Evolutionary conservation across 2,113 vertebrate species (phyloP).

Genomic region (Petrocephalus zakoni): DNA sequence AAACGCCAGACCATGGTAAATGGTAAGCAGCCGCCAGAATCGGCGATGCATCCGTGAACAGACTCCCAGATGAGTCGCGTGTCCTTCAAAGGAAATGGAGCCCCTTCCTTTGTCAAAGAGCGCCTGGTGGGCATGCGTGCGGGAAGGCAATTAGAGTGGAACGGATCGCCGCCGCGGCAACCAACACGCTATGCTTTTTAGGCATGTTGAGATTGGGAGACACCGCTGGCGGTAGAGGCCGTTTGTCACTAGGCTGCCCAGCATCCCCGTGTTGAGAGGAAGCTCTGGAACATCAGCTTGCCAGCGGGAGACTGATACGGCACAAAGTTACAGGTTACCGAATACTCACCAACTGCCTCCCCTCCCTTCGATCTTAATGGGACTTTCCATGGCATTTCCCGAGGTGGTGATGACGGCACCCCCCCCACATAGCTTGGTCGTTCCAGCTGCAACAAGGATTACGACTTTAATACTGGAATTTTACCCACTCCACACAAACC

Average conservation of each 20-base stretch:
- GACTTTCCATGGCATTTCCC: background rate
- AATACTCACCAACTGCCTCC: background rate
- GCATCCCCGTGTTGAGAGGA: background rate
- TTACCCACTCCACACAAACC: background rate
- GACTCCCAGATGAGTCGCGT: background rate
- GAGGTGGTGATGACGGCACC: background rate
- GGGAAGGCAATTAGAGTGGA: constrained; percentile 2
- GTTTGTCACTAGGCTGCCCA: background rate
- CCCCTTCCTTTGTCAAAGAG: background rate
- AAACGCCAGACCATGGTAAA: background rate
- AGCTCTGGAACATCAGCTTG: background rate
- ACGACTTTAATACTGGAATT: no score
- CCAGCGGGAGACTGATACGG: background rate
- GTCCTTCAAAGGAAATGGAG: background rate
- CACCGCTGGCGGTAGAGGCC: background rate
- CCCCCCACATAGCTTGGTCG: no score
- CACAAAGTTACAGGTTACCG: background rate
- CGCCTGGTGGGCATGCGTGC: background rate
- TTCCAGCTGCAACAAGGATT: background rate
- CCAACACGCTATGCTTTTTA: background rate
- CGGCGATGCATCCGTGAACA: background rate
- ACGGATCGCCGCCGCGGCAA: background rate
- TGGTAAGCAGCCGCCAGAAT: background rate
- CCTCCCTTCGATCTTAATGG: background rate
- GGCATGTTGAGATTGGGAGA: background rate